Percentiles rank a stretch among this genome's conserved stretches.
Evolutionary conservation across 2,113 vertebrate genomes (phyloP).

Genomic region (Condylura cristata): DNA sequence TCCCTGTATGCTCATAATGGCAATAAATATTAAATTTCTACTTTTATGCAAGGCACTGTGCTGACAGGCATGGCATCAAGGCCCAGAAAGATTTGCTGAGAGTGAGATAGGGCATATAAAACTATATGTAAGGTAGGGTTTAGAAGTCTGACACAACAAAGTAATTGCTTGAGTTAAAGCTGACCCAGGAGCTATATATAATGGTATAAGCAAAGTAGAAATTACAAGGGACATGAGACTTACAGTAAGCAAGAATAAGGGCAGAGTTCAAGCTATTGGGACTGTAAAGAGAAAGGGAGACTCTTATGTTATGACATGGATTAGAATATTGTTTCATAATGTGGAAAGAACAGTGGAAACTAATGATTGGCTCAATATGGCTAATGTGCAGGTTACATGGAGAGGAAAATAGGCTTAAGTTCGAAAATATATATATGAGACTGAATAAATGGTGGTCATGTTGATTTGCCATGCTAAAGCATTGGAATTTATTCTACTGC

Average conservation of each 20-base stretch:
- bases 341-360: background rate
- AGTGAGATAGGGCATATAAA: background rate
- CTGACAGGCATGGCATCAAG: background rate
- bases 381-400: background rate
- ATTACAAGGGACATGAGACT: background rate
- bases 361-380: background rate
- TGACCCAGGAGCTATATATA: background rate
- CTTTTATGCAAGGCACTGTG: background rate
- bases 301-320: background rate
- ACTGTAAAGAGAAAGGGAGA: background rate
- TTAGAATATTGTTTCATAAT: background rate
- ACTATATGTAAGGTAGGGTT: background rate
- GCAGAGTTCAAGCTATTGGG: background rate
- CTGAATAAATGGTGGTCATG: background rate
- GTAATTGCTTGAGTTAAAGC: too few relatives aligned
- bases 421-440: background rate
- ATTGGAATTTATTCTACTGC: background rate
- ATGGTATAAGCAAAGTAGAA: constrained; percentile 22
- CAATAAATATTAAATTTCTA: background rate
- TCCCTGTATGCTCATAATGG: background rate
- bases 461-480: background rate
- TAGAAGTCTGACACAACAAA: too few relatives aligned
- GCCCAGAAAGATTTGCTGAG: background rate
- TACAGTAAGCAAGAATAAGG: background rate
- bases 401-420: background rate